Base-by-base conservation (phyloP, 1,140 invertebrate species). In the Pectinophora gossypiella region DNA sequence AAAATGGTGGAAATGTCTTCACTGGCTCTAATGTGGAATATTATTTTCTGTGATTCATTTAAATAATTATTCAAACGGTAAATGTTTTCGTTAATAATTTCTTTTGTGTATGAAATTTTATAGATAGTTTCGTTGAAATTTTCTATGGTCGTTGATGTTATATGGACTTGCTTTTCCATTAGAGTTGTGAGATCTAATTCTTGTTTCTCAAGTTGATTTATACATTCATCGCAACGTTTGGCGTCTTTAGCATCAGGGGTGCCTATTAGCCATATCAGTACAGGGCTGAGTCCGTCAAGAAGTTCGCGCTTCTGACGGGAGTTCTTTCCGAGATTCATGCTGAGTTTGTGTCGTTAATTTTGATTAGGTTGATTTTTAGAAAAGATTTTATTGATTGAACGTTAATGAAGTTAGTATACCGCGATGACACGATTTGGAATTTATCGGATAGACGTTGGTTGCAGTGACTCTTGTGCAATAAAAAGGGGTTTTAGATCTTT, bases 181-280 rank as follows among this genome's bases (percentile, higher is more conserved):
- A n/a, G n/a, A n/a, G n/a, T n/a, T n/a, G n/a, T n/a, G n/a, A n/a
- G n/a, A n/a, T 48, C 47, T n/a, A 63, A 6, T 58, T 66, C 52
- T 1, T 48, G 62, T 50, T 61, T 62, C 52, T 63, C 58, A 19
- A 69, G 43, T 40, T 32, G 38, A 22, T 68, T 48, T 19, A 68
- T 68, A 43, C 58, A 64, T 50, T 64, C 42, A 16, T 64, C 58
- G 19, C 61, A 59, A 7, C 35, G 51, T 44, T 67, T 59, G 2
- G 64, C 56, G 38, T 66, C n/a, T n/a, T 57, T 66, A 2, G 59
- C 64, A 27, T 66, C 59, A 19, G 64, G 58, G 13, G 62, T 64
- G 21, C 47, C 47, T 7, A 48, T 48, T 2, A 48, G 19, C 27
- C 32, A 48, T 36, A 36, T 48, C 1, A 48, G 32, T 4, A 48